Evolutionary conservation across 2,888 invertebrate species (phyloP), one percentile per base, ranked within the genome.

Genomic region (Diplazon laetatorius): DNA sequence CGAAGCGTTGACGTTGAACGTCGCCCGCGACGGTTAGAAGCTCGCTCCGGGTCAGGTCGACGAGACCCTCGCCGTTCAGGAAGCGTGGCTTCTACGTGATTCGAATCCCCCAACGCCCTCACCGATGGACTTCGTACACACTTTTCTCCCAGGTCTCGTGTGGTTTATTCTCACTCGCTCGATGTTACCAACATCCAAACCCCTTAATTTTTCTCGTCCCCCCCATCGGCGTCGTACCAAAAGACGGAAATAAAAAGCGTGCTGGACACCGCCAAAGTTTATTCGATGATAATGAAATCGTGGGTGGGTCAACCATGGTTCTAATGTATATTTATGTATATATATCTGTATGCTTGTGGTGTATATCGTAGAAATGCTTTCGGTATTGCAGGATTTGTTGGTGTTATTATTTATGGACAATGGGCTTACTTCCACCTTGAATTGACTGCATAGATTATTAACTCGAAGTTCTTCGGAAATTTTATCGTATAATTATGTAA

Each of bases 21-120:
- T 14, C 14, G n/a, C n/a, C 39, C 30, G 35, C 16, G 16, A 20
- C 16, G 65, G 50, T 22, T 50, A 35, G n/a, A 50, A 35, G 52
- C 52, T 66, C 37, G 37, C 76, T 35, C 69, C 69, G 69, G 60
- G 66, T 75, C 48, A n/a, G n/a, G 70, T 16, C 62, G 35, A 60
- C 71, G 52, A 66, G 25, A 30, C 52, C 68, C 62, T 83, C 75
- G 55, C 42, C 81, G 82, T 83, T 83, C 86, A 85, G 87, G 85
- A 86, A 87, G 87, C 88, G 86, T 87, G 88, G 83, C 85, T 66
- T 72, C 69, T 83, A 87, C 88, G 88, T 88, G 88, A 87, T 83
- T 76, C 82, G 87, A 87, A 85, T 88, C 80, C 82, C 80, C 50
- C 69, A 81, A 80, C 78, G 73, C 72, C 68, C 80, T 79, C 74